Conservation (phyloP, 2,888 invertebrate species). For the Acronicta alni region DNA sequence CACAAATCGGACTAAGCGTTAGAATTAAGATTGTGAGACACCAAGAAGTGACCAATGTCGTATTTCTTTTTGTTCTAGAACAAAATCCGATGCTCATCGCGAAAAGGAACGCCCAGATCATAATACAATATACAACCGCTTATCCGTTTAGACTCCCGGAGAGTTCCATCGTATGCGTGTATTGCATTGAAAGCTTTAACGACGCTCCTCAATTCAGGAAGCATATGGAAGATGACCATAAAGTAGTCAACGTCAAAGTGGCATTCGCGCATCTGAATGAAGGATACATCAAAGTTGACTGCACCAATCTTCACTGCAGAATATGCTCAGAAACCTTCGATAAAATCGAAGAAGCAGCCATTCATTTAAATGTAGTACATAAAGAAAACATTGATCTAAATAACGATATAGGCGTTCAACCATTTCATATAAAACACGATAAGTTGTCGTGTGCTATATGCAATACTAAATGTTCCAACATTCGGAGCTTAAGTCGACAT, state of each 20-base stretch:
- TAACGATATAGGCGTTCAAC: conserved; percentile 70
- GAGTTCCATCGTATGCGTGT: conserved; percentile 74
- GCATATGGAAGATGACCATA: conserved; percentile 63
- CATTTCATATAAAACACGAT: conserved; percentile 66
- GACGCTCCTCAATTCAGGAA: conserved; percentile 60
- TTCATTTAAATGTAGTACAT: conserved; percentile 66
- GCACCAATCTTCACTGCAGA: conserved; percentile 71
- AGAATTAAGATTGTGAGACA: conserved; percentile 18
- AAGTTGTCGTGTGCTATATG: conserved; percentile 70
- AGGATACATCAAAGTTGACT: conserved; percentile 69
- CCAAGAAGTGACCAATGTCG: conserved; percentile 53
- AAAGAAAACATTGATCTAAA: conserved; percentile 60
- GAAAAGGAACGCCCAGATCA: conserved; percentile 76
- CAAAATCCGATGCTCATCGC: conserved; percentile 72
- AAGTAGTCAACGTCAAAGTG: conserved; percentile 46
- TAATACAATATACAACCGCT: conserved; percentile 75
- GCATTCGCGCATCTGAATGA: conserved; percentile 60
- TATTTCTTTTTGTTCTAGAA: conserved; percentile 81
- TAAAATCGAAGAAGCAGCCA: conserved; percentile 60
- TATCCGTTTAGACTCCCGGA: conserved; percentile 79
- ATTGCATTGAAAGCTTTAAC: conserved; percentile 71
- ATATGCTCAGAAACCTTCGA: conserved; percentile 63
- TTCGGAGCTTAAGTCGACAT: conserved; percentile 72
- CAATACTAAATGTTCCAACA: conserved; percentile 61
- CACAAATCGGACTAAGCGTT: conserved; percentile 13